A percentile compares a stretch with the other conserved stretches of the same genome.
Evolutionary conservation across 2,888 invertebrate genomes (phyloP).

Genomic region (Lasius fuliginosus): DNA sequence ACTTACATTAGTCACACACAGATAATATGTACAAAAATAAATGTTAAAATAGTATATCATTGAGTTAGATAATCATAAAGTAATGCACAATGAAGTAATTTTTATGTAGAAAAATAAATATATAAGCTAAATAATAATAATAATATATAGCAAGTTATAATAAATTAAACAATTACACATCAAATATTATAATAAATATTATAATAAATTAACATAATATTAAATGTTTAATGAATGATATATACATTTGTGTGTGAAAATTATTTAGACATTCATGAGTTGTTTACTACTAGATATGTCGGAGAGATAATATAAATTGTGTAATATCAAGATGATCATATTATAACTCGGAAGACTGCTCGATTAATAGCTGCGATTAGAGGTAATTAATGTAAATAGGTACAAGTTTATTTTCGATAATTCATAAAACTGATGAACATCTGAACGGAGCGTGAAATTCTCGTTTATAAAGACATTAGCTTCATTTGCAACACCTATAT

Average conservation of each 20-base stretch:
- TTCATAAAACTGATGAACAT: not conserved
- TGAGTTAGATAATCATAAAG: not conserved
- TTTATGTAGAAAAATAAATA: not conserved
- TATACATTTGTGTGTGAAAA: not conserved
- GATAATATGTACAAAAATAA: not conserved
- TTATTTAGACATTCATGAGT: not conserved
- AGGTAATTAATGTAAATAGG: conserved; percentile 20
- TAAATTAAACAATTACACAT: not conserved
- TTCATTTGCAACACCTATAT: conserved; percentile 5
- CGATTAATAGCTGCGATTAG: not conserved
- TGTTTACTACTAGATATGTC: not conserved
- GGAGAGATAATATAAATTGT: not conserved
- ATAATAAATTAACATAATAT: not conserved
- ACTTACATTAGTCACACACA: too few relatives aligned
- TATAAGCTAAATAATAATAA: not conserved
- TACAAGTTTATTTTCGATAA: not conserved
- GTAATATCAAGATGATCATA: not conserved
- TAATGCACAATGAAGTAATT: not conserved
- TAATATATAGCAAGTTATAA: not conserved
- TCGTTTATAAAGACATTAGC: conserved; percentile 6
- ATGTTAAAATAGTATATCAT: not conserved
- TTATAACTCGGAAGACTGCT: not conserved
- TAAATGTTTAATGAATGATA: not conserved
- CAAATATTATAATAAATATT: too few relatives aligned
- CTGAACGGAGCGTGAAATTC: not conserved